These are phyloP conservation scores for Heteractis magnifica DNA, from an alignment of 92 coral and sea anemone genomes.

Conservation along the genomic window DNA sequence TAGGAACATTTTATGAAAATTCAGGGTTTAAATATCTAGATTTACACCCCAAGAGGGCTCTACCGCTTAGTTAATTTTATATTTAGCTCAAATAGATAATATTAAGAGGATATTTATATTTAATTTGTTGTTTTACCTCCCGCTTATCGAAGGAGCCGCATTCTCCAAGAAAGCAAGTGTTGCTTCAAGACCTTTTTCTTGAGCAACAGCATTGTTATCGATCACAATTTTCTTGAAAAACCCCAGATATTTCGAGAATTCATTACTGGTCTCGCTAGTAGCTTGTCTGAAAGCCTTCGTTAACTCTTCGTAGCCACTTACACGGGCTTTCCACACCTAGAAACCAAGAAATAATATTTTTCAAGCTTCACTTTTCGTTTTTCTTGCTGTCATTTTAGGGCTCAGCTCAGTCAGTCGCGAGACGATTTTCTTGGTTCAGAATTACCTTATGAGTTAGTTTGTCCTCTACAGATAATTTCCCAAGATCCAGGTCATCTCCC, in stretches of 20 bases:
- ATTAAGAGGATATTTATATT: background rate
- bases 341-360: slow-evolving; percentile 5
- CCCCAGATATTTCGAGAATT: slow-evolving; percentile 84
- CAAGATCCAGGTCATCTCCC: slow-evolving; percentile 85
- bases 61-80: background rate
- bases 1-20: background rate
- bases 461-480: slow-evolving; percentile 87
- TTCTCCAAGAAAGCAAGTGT: slow-evolving; percentile 81
- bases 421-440: background rate
- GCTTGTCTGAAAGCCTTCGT: slow-evolving; percentile 69
- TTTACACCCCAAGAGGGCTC: slow-evolving; percentile 6
- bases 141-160: slow-evolving; percentile 93
- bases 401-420: background rate
- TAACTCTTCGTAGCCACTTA: slow-evolving; percentile 90
- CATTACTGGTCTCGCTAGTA: slow-evolving; percentile 79
- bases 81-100: background rate
- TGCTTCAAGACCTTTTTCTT: slow-evolving; percentile 95
- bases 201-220: slow-evolving; percentile 97
- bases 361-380: background rate
- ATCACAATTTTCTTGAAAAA: slow-evolving; percentile 91
- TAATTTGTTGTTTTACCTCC: slow-evolving; percentile 60
- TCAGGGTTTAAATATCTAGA: background rate
- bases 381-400: slow-evolving; percentile 3
- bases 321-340: slow-evolving; percentile 99
- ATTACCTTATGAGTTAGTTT: slow-evolving; percentile 85